Evolutionary conservation across 2,888 invertebrate species (phyloP), one percentile per base, ranked within the genome.

Genomic region (Galeruca laticollis): DNA sequence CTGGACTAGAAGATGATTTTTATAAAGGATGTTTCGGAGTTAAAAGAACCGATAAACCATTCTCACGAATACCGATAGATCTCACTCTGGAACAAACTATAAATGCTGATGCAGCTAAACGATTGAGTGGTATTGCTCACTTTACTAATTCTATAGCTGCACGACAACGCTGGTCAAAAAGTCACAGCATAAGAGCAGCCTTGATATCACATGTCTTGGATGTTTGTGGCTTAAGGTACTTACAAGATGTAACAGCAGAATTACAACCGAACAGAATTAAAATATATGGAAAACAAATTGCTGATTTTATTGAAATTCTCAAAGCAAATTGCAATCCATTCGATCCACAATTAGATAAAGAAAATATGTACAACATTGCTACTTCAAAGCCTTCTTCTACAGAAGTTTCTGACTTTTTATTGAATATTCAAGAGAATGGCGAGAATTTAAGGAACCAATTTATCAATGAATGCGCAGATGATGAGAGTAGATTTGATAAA

Each of bases 341-440:
- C 57, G 59, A 66, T 62, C 37, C 64, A 9, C 37, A 60, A 35
- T 63, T 77, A 43, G 70, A 77, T 54, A 72, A 72, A 65, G 69
- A 73, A 26, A 54, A 69, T 60, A 51, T 78, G 9, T 78, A 61
- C 13, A 78, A 78, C 59, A 76, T 78, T 59, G 61, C 75, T 20
- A 77, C 75, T 43, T 71, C 69, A 62, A 70, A 70, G 60, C 43
- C 72, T 33, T 71, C 33, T 35, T 43, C 57, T 40, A 6, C 26
- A 33, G 56, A 65, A 11, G 21, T 64, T 70, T 11, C 74, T 59
- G 69, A 79, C 4, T 75, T 82, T 76, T 43, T 47, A 37, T 11
- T 81, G 5, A 81, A 79, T 63, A 68, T 80, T 68, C 74, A 70
- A 73, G 69, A 75, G 59, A 71, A 70, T 71, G 73, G 73, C 64